Evolutionary conservation across 2,888 invertebrate species (phyloP).

Genomic region (Andrena flavipes): DNA sequence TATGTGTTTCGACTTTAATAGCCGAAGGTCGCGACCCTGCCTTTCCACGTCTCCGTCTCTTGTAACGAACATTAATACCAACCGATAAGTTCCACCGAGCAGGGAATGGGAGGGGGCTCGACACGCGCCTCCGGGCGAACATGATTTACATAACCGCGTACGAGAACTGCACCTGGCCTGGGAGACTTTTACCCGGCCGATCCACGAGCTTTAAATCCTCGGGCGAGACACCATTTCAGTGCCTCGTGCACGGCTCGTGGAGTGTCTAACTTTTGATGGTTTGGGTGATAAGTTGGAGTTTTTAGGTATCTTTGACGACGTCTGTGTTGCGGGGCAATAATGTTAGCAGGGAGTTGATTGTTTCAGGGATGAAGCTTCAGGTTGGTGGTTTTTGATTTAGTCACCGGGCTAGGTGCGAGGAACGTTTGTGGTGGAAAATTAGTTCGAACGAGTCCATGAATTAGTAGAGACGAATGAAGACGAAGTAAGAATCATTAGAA

Average conservation of each 20-base stretch:
- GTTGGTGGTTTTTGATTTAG: neutral
- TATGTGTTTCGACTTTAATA: constrained; percentile 60
- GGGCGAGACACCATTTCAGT: neutral
- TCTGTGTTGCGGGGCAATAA: neutral
- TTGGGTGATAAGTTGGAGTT: neutral
- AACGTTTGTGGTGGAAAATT: too few species aligned
- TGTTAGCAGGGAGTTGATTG: neutral
- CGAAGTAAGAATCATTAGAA: neutral
- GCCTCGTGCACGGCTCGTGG: neutral
- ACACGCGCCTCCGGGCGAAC: constrained; percentile 62
- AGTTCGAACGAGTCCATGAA: too few species aligned
- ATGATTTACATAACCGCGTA: constrained; percentile 66
- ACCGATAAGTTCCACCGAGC: constrained; percentile 57
- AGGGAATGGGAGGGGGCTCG: constrained; percentile 8
- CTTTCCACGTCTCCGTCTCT: constrained; percentile 32
- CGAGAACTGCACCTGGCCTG: constrained; percentile 65
- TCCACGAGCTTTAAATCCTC: constrained; percentile 16
- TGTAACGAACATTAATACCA: constrained; percentile 57
- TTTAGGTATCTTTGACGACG: neutral
- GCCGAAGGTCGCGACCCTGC: constrained; percentile 58
- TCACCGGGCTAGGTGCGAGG: neutral
- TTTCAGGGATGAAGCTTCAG: neutral
- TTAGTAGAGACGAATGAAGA: too few species aligned
- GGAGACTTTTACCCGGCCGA: constrained; percentile 38
- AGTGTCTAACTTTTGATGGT: neutral